These are phyloP conservation scores for Chironomus tentans DNA, from an alignment of 2,888 invertebrate species.

Conservation along the genomic window DNA sequence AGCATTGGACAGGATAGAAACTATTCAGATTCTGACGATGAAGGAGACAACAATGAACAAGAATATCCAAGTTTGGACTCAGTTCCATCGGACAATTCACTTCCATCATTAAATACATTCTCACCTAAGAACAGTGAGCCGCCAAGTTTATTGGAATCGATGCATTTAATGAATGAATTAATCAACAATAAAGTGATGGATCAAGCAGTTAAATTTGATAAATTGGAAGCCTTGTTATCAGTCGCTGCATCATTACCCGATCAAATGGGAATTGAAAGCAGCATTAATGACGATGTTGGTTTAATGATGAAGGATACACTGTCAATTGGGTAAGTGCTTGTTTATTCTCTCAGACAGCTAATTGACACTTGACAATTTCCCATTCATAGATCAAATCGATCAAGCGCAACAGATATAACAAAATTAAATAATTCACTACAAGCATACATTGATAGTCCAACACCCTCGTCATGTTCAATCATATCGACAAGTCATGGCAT, in stretches of 20 bases:
- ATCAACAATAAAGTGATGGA: slow-evolving; percentile 75
- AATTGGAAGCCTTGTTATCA: slow-evolving; percentile 74
- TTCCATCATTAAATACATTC: slow-evolving; percentile 44
- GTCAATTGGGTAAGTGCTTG: not conserved
- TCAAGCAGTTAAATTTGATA: slow-evolving; percentile 74
- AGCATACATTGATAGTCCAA: not conserved
- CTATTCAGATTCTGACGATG: slow-evolving; percentile 55
- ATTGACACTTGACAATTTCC: not conserved
- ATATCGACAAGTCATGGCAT: not conserved
- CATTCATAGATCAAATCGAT: slow-evolving; percentile 9
- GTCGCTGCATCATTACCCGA: slow-evolving; percentile 66
- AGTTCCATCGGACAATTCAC: slow-evolving; percentile 61
- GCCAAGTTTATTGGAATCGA: slow-evolving; percentile 75
- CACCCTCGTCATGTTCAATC: not conserved
- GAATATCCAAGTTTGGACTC: slow-evolving; percentile 77
- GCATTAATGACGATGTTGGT: not conserved
- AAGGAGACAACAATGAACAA: slow-evolving; percentile 59
- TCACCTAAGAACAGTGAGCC: slow-evolving; percentile 71
- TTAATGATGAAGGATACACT: not conserved
- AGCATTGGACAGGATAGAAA: slow-evolving; percentile 61
- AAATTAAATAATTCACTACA: slow-evolving; percentile 17
- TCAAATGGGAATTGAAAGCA: slow-evolving; percentile 34
- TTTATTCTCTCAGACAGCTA: not conserved
- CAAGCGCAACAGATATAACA: slow-evolving; percentile 8
- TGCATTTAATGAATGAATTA: slow-evolving; percentile 82